Base-by-base conservation (phyloP, 2,888 invertebrate genomes). In the Chalcosyrphus nemorum region DNA sequence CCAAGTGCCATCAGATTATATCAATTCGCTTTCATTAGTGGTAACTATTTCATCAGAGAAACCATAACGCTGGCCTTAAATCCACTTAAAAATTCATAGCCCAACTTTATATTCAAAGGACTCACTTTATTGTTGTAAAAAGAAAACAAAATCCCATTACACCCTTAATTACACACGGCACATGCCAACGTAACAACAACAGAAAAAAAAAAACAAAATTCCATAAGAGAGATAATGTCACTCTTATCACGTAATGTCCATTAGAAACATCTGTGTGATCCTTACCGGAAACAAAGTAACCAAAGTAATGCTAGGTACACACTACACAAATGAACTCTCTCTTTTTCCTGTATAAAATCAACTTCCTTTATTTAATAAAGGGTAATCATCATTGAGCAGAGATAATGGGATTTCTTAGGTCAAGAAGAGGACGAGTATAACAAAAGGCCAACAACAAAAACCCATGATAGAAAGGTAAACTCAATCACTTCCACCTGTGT, bases 401-500 rank as follows among this genome's bases (percentile, higher is more conserved):
- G 77, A 81, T 81, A 77, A 77, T 81, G 59, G 65, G 43, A 71
- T 50, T 77, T 45, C 15, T 63, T 56, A 65, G 45, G 63, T 56
- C 35, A 65, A 50, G 45, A 52, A 35, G 47, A 72, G 19, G 54
- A 32, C 29, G 13, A 59, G 6, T 11, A 17, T 17, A 57, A 21
- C 21, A 50, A 27, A n/a, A 52, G 24, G 9, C 19, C 9, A 32
- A 38, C 2, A 24, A 52, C 15, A 61, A 32, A 80, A 32, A 32
- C 5, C 2, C 5, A 29, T 6, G 52, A 50, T 19, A 0, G 32
- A 61, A 77, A 68, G 68, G 76, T 70, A 61, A 77, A 70, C 76
- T 77, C 81, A 82, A 82, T 82, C 77, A 77, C 66, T 82, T 82
- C 81, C 81, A 82, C 81, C 81, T 82, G 81, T 66, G 81, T 35